These are phyloP conservation scores for Illadopsis cleaveri DNA, from an alignment of 2,113 vertebrate species.

Conservation along the genomic window DNA sequence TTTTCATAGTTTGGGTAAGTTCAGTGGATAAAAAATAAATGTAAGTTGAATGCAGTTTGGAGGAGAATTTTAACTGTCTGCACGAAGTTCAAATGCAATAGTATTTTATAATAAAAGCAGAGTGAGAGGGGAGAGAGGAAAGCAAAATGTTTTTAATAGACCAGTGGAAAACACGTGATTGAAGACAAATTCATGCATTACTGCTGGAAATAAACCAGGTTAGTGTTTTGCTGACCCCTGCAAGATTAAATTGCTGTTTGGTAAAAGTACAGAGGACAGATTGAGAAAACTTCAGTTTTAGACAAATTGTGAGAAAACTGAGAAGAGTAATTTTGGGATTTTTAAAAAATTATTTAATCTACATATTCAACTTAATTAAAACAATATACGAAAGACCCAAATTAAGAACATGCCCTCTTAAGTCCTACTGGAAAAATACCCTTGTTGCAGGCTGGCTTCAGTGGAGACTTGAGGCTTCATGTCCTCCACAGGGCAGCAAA, in stretches of 20 bases:
- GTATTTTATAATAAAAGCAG: not conserved
- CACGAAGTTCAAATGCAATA: not conserved
- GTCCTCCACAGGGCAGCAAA: not conserved
- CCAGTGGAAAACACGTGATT: not conserved
- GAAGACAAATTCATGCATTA: not conserved
- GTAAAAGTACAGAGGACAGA: not conserved
- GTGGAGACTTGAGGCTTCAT: constrained; percentile 1
- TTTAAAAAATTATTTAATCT: not conserved
- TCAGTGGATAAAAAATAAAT: not conserved
- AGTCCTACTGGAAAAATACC: constrained; percentile 16
- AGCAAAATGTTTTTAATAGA: not conserved
- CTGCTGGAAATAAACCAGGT: not conserved
- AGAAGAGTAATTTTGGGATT: not conserved
- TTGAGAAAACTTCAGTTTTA: not conserved
- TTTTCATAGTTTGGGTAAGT: not conserved
- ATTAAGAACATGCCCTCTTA: constrained; percentile 24
- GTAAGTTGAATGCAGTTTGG: not conserved
- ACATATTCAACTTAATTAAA: constrained; percentile 52
- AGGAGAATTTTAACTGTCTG: not conserved
- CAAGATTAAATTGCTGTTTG: not conserved
- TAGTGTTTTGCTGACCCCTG: not conserved
- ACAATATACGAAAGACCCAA: constrained; percentile 18
- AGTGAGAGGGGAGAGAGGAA: not conserved
- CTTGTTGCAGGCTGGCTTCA: not conserved
- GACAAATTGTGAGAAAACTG: not conserved